phyloP scores from a whole-genome alignment of 37 sponge, comb jelly and placozoan species.

The Spongilla lacustris region DNA sequence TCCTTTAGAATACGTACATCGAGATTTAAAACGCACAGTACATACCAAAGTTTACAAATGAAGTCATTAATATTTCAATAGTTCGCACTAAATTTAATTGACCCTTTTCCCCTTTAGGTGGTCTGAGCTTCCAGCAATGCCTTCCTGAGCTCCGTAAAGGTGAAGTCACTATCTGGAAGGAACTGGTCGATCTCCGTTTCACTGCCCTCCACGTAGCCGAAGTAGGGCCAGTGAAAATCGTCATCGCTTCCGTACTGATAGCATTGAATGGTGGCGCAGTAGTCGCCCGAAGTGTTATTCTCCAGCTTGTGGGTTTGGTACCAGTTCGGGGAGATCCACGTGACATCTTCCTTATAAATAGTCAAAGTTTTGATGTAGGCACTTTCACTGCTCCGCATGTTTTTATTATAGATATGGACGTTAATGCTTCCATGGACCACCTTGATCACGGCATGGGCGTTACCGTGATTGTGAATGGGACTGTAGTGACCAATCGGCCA shows the following conservation, averaged over 20 bases:
- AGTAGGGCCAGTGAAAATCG: conserved; percentile 56
- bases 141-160: conserved; percentile 21
- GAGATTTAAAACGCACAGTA: no score
- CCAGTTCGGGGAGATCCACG: conserved; percentile 81
- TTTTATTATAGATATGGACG: conserved; percentile 65
- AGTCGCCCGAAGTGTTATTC: conserved; percentile 50
- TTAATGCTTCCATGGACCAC: conserved; percentile 64
- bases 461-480: conserved; percentile 77
- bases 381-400: not conserved
- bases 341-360: conserved; percentile 50
- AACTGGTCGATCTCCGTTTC: conserved; percentile 35
- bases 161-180: conserved; percentile 50
- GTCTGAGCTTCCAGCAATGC: conserved; percentile 32
- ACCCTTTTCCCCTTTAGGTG: no score
- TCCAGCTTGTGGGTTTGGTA: conserved; percentile 75
- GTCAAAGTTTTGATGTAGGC: conserved; percentile 32
- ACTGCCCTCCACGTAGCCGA: conserved; percentile 33
- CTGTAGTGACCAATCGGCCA: conserved; percentile 58
- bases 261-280: conserved; percentile 76
- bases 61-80: no score
- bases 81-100: no score
- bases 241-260: conserved; percentile 55
- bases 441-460: conserved; percentile 67
- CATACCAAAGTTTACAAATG: no score
- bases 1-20: no score